These are phyloP conservation scores for Corvus hawaiiensis DNA, from an alignment of 2,113 vertebrate genomes.

Conservation along the genomic window DNA sequence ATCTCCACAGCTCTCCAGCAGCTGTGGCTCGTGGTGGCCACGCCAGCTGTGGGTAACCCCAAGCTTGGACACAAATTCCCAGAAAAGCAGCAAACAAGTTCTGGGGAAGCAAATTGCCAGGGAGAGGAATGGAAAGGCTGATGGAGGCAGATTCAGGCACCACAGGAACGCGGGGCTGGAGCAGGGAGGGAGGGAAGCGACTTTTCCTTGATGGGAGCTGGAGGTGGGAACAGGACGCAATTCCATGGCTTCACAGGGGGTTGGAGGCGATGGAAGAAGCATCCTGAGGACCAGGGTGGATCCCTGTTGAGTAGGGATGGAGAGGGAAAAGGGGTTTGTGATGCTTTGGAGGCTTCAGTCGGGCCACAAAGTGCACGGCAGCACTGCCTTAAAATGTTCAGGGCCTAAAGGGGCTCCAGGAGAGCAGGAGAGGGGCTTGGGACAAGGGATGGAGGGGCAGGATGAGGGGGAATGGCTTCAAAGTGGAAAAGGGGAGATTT, in stretches of 20 bases:
- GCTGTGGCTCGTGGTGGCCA: not conserved
- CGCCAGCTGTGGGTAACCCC: not conserved
- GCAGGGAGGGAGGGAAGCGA: not conserved
- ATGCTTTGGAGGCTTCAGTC: not conserved
- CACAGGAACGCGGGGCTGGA: not conserved
- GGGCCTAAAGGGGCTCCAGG: not conserved
- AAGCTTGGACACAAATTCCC: not conserved
- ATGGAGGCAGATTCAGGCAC: not conserved
- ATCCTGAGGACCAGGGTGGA: not conserved
- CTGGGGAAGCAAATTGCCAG: not conserved
- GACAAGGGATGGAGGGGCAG: not conserved
- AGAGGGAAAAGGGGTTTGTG: not conserved
- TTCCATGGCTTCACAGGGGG: not conserved
- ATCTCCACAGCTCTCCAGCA: not conserved
- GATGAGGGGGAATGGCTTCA: not conserved
- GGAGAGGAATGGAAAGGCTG: slow-evolving; percentile 17
- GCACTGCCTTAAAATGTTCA: not conserved
- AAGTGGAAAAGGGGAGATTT: not conserved
- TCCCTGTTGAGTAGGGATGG: not conserved
- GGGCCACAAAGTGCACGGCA: not conserved
- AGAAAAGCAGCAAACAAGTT: not conserved
- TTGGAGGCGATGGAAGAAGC: not conserved
- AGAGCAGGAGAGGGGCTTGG: not conserved
- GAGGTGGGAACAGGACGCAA: not conserved
- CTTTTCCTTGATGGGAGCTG: not conserved